These are phyloP conservation scores for Amiota mariae DNA, from an alignment of 2,888 invertebrate genomes.

Conservation along the genomic window DNA sequence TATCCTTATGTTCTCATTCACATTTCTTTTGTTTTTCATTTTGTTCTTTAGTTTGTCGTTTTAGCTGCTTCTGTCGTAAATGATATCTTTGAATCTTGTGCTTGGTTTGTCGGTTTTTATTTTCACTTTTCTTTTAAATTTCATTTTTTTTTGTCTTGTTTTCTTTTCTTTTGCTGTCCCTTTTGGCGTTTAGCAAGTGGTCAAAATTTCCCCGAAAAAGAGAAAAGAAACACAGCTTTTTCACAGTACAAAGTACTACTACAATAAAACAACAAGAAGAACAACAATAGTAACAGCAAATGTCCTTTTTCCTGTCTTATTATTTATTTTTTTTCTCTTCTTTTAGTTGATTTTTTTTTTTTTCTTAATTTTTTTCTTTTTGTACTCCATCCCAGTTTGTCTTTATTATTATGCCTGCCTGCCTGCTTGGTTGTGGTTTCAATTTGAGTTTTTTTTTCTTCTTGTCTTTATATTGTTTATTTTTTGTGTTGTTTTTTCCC, in stretches of 20 bases:
- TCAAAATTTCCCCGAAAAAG: not conserved
- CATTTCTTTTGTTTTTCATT: not conserved
- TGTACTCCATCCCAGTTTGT: not conserved
- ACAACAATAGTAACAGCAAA: slow-evolving; percentile 5
- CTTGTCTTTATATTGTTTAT: not conserved
- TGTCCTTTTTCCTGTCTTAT: slow-evolving; percentile 20
- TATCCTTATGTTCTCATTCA: slow-evolving; percentile 12
- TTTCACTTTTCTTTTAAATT: not conserved
- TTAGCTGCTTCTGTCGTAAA: slow-evolving; percentile 18
- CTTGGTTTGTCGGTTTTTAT: not conserved
- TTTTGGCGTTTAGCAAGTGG: slow-evolving; percentile 15
- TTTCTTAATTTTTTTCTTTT: not conserved
- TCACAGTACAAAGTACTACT: not conserved
- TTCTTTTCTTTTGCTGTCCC: slow-evolving; percentile 1
- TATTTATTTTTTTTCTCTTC: not conserved
- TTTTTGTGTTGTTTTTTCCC: slow-evolving; percentile 1
- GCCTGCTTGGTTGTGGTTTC: slow-evolving; percentile 13
- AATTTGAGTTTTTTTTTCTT: not conserved
- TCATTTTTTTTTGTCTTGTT: not conserved
- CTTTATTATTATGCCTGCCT: too few relatives aligned
- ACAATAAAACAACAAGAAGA: not conserved
- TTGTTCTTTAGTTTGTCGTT: not conserved
- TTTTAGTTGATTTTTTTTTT: not conserved
- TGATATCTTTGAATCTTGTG: slow-evolving; percentile 21
- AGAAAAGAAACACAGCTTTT: slow-evolving; percentile 1